phyloP scores from a whole-genome alignment of 2,888 invertebrate genomes.

The Philereme transversata region DNA sequence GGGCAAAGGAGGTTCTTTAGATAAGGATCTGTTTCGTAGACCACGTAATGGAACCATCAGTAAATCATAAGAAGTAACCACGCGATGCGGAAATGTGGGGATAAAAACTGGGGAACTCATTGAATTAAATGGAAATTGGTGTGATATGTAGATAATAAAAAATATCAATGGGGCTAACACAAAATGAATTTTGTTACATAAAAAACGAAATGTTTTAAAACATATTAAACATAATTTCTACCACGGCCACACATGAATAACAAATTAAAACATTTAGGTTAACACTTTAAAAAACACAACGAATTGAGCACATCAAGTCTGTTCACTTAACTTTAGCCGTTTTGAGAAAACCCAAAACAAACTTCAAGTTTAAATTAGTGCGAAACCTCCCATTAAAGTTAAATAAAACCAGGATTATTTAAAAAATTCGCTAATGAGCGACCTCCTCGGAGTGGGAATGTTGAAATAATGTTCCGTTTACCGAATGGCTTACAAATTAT shows the following conservation, averaged over 20 bases:
- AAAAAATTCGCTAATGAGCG: slow-evolving; percentile 27
- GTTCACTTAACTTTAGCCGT: slow-evolving; percentile 14
- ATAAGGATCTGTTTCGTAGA: slow-evolving; percentile 26
- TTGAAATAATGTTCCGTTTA: slow-evolving; percentile 20
- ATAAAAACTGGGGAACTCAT: background rate
- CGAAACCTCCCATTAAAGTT: slow-evolving; percentile 22
- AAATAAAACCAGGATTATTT: slow-evolving; percentile 23
- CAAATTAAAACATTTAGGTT: slow-evolving; percentile 5
- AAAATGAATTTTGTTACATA: too few relatives aligned
- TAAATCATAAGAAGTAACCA: slow-evolving; percentile 35
- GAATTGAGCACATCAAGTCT: slow-evolving; percentile 8
- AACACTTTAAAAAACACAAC: slow-evolving; percentile 1
- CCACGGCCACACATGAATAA: background rate
- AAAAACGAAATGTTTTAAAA: background rate
- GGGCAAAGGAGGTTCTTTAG: slow-evolving; percentile 12
- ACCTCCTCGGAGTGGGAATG: slow-evolving; percentile 27
- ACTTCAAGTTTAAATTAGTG: slow-evolving; percentile 12
- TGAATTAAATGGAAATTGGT: too few relatives aligned
- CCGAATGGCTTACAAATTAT: slow-evolving; percentile 24
- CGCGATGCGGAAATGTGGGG: slow-evolving; percentile 5
- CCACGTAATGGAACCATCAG: slow-evolving; percentile 29
- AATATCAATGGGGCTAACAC: too few relatives aligned
- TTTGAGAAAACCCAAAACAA: slow-evolving; percentile 11
- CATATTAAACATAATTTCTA: too few relatives aligned
- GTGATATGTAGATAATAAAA: too few relatives aligned